phyloP scores from a whole-genome alignment of 1,140 invertebrate genomes.

The Grapholita molesta region DNA sequence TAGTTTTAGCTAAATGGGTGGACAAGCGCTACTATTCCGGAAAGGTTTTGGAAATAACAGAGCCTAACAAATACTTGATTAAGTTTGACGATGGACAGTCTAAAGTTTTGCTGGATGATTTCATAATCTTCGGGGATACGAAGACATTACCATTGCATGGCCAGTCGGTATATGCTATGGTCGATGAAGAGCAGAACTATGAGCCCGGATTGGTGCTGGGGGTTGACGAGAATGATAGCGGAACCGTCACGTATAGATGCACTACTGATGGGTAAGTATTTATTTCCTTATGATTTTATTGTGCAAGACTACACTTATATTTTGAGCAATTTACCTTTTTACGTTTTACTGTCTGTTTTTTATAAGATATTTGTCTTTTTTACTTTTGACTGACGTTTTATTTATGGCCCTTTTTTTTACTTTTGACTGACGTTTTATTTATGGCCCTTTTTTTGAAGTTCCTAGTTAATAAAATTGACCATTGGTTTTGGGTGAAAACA shows the following conservation, averaged over 20 bases:
- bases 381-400: too few relatives aligned
- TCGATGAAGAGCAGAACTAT: constrained; percentile 73
- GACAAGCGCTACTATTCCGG: constrained; percentile 82
- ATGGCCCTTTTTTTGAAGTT: too few relatives aligned
- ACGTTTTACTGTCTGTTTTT: too few relatives aligned
- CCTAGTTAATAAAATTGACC: too few relatives aligned
- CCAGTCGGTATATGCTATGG: constrained; percentile 72
- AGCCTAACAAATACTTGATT: constrained; percentile 79
- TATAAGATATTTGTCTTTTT: too few relatives aligned
- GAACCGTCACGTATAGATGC: constrained; percentile 70
- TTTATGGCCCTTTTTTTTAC: too few relatives aligned
- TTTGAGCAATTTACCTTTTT: too few relatives aligned
- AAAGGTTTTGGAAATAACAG: constrained; percentile 71
- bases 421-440: too few relatives aligned
- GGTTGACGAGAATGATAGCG: constrained; percentile 63
- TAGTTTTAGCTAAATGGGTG: constrained; percentile 81
- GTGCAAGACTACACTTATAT: too few relatives aligned
- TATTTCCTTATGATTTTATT: not conserved
- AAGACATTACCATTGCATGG: constrained; percentile 71
- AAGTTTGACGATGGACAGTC: constrained; percentile 80
- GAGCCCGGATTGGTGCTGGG: constrained; percentile 69
- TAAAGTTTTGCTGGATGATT: constrained; percentile 79
- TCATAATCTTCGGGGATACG: constrained; percentile 78
- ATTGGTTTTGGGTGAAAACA: too few relatives aligned
- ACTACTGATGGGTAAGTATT: constrained; percentile 70